Evolutionary conservation across 1,140 invertebrate genomes (phyloP).

Genomic region (Cylas formicarius): DNA sequence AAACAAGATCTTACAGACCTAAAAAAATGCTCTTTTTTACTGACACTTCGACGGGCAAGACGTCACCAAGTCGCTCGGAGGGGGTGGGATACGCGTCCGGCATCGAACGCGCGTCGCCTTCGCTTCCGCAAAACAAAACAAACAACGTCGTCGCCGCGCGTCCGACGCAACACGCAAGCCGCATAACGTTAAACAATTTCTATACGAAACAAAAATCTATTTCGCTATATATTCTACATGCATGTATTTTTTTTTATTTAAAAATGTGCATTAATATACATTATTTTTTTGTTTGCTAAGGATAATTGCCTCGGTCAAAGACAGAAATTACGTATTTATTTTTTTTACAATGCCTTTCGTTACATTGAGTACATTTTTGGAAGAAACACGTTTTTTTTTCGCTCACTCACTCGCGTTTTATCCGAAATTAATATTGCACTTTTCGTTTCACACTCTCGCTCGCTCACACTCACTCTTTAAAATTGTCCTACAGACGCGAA

Average conservation of each 20-base stretch:
- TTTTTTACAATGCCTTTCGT: slow-evolving; percentile 32
- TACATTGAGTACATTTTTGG: slow-evolving; percentile 36
- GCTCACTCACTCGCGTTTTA: not conserved
- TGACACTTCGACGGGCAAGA: too few species aligned
- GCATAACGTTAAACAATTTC: too few species aligned
- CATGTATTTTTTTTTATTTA: slow-evolving; percentile 38
- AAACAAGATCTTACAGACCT: slow-evolving; percentile 22
- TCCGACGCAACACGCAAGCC: too few species aligned
- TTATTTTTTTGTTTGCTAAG: slow-evolving; percentile 38
- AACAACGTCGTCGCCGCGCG: too few species aligned
- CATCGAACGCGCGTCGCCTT: too few species aligned
- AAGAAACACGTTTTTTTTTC: slow-evolving; percentile 33
- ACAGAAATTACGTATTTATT: slow-evolving; percentile 36
- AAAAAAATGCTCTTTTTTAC: slow-evolving; percentile 30
- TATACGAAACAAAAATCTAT: slow-evolving; percentile 32
- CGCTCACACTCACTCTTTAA: too few species aligned
- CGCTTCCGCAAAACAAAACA: too few species aligned
- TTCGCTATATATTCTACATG: slow-evolving; percentile 32
- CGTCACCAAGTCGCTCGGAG: too few species aligned
- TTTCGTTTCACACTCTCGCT: too few species aligned
- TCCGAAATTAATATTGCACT: too few species aligned
- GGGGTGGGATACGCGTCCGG: too few species aligned
- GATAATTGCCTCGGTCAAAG: slow-evolving; percentile 28
- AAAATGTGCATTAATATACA: slow-evolving; percentile 41
- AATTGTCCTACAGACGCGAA: too few species aligned